A percentile compares a stretch with the other conserved stretches of the same genome.
phyloP scores from a whole-genome alignment of 2,797 vertebrate species.

The Cyclura pinguis region DNA sequence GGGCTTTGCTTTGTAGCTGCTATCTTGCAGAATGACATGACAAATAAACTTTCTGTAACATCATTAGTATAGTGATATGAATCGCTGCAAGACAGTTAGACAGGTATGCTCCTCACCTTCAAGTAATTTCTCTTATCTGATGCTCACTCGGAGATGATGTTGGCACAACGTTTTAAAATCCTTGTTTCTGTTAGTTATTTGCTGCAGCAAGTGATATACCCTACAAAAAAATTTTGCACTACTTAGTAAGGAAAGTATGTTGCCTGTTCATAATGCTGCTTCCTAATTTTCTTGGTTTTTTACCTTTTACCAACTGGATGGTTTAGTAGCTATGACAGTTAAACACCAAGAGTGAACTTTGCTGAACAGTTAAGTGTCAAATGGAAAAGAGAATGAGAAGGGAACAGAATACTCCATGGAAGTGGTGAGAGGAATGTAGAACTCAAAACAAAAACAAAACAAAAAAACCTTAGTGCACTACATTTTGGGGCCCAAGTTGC shows the following conservation, averaged over 20 bases:
- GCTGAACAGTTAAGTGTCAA: neutral
- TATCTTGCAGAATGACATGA: neutral
- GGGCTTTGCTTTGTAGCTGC: neutral
- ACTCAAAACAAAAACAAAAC: too few species aligned
- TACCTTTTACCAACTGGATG: neutral
- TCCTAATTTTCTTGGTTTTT: neutral
- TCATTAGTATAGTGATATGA: conserved; percentile 16
- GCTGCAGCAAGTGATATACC: neutral
- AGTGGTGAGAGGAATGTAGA: neutral
- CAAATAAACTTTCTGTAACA: conserved; percentile 2
- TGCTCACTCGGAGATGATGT: neutral
- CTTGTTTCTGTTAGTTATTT: neutral
- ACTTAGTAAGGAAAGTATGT: neutral
- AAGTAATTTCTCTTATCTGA: conserved; percentile 3
- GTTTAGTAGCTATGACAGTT: neutral
- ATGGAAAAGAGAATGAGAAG: conserved; percentile 20
- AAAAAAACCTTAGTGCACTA: neutral
- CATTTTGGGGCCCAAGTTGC: too few species aligned
- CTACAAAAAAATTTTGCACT: too few species aligned
- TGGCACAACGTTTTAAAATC: neutral
- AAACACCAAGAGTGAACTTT: neutral
- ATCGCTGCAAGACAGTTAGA: neutral
- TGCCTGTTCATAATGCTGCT: neutral
- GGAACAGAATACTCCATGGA: neutral
- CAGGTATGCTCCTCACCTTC: neutral